Evolutionary conservation across 2,888 invertebrate species (phyloP).

Genomic region (Nezara viridula): DNA sequence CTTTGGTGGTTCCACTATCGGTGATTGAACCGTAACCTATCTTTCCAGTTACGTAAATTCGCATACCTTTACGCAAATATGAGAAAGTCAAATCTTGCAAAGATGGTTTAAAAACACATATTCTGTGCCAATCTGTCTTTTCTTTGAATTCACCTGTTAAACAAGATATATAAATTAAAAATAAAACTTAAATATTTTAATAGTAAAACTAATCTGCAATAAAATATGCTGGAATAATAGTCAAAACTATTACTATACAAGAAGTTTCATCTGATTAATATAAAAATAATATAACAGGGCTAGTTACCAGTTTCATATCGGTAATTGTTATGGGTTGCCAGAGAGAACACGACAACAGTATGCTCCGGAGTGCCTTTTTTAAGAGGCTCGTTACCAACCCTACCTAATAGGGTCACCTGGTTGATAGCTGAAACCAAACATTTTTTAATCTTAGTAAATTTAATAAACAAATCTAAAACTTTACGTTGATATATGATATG

Average conservation of each 20-base stretch:
- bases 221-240: too few relatives aligned
- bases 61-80: conserved; percentile 87
- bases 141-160: conserved; percentile 81
- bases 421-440: conserved; percentile 79
- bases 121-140: conserved; percentile 92
- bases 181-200: too few relatives aligned
- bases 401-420: conserved; percentile 85
- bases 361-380: conserved; percentile 84
- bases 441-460: background rate
- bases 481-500: too few relatives aligned
- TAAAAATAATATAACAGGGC: background rate
- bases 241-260: background rate
- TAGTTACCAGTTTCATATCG: conserved; percentile 72
- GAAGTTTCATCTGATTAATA: background rate
- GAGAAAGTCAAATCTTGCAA: conserved; percentile 84
- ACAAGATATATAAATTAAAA: background rate
- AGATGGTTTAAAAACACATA: conserved; percentile 88
- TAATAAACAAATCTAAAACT: background rate
- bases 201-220: too few relatives aligned
- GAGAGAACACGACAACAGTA: conserved; percentile 89
- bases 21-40: conserved; percentile 88
- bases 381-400: conserved; percentile 91
- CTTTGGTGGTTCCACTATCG: conserved; percentile 79
- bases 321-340: conserved; percentile 91
- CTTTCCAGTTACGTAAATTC: conserved; percentile 85